These are phyloP conservation scores for Willisornis vidua DNA, from an alignment of 2,113 vertebrate genomes.

Conservation along the genomic window DNA sequence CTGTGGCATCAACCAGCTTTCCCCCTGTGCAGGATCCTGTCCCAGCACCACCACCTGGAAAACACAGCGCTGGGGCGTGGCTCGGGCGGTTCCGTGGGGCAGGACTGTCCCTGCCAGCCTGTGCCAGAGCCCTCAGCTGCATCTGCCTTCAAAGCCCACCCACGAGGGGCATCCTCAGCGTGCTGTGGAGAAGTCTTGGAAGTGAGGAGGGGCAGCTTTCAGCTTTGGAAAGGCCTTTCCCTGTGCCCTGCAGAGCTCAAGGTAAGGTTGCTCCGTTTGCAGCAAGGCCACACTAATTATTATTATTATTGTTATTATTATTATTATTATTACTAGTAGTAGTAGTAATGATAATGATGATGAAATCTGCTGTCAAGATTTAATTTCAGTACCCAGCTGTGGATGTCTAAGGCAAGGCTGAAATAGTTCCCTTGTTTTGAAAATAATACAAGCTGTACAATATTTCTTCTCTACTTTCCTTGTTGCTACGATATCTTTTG, in stretches of 20 bases:
- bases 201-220: background rate
- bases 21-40: accelerated
- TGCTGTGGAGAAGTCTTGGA: background rate
- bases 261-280: accelerated
- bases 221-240: background rate
- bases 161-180: accelerated
- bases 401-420: background rate
- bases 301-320: too few species aligned
- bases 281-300: accelerated
- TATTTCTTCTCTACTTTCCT: background rate
- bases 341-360: too few species aligned
- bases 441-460: background rate
- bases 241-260: accelerated
- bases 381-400: background rate
- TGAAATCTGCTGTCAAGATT: background rate
- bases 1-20: background rate
- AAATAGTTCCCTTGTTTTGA: background rate
- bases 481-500: background rate
- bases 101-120: background rate
- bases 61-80: accelerated
- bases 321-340: too few species aligned
- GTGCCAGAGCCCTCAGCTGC: accelerated
- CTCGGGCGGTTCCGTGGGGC: accelerated
- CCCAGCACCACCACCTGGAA: accelerated
- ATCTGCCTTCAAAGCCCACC: accelerated